Evolutionary conservation across 2,113 vertebrate genomes (phyloP), one percentile per base, ranked within the genome.

Genomic region (Muntiacus reevesi): DNA sequence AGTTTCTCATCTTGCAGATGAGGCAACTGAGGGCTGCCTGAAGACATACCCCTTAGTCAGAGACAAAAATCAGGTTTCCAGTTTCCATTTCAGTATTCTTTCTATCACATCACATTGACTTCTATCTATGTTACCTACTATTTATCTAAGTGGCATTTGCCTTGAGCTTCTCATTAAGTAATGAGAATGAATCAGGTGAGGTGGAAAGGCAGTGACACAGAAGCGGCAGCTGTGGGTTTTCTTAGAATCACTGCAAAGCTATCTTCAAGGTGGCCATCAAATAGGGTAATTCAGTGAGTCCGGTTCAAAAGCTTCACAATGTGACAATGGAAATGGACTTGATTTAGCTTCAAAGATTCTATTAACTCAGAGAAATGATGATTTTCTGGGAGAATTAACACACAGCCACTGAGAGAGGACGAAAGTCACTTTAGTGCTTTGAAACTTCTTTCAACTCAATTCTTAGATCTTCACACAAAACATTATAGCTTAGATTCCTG

Each of bases 341-440:
- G 82, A 97, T 96, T 98, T 89, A 92, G 95, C 97, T 98, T 98
- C 98, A 98, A 98, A 98, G 97, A 94, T 88, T 96, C 97, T 94
- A 96, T 98, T 97, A 98, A 90, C 96, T 98, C 45, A 28, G 82
- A 96, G 97, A 93, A 95, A 95, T 57, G 57, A 97, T 84, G 96
- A 55, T 91, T 97, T 98, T 94, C 94, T 43, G 36, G 92, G 83
- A 89, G 95, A 97, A 95, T 98, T 97, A 88, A 98, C 89, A 71
- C 64, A 71, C 7, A 78, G 91, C 60, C 82, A 83, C 40, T 89
- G 93, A 52, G 47, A 93, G 93, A 97, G 93, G 96, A 87, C 1
- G 13, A 59, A 97, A 74, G 52, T 57, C 62, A n/a, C 93, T 89
- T 86, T 30, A n/a, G 54, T n/a, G 64, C 94, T 96, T 94, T 98